Conservation (phyloP, 2,888 invertebrate genomes). For the Dendrolimus pini region DNA sequence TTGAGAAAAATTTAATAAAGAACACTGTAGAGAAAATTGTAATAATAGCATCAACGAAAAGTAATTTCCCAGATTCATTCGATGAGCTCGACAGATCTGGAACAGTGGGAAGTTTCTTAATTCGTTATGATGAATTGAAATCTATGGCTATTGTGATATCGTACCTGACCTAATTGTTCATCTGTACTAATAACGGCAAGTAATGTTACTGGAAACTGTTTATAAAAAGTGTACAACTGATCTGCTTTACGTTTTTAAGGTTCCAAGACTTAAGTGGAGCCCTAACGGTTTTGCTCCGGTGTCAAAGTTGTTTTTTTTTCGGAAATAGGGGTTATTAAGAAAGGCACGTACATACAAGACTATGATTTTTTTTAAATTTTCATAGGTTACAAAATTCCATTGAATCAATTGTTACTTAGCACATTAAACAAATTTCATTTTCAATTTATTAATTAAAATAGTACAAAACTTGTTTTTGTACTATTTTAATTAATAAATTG, state of each 20-base stretch:
- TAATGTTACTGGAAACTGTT: conserved; percentile 7
- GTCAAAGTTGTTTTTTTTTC: too few relatives aligned
- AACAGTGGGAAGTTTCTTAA: conserved; percentile 48
- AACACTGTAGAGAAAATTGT: conserved; percentile 16
- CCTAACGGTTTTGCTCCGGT: too few relatives aligned
- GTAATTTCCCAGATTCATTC: conserved; percentile 60
- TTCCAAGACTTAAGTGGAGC: too few relatives aligned
- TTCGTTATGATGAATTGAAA: conserved; percentile 31
- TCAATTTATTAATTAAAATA: too few relatives aligned
- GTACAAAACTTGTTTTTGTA: too few relatives aligned
- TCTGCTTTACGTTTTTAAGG: background rate
- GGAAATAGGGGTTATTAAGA: too few relatives aligned
- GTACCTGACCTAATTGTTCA: conserved; percentile 46
- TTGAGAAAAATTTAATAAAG: conserved; percentile 43
- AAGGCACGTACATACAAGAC: too few relatives aligned
- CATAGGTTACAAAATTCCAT: too few relatives aligned
- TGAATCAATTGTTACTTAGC: too few relatives aligned
- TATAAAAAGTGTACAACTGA: conserved; percentile 7
- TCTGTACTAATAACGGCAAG: conserved; percentile 4
- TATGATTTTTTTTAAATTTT: too few relatives aligned
- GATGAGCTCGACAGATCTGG: conserved; percentile 47
- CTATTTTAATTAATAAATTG: too few relatives aligned
- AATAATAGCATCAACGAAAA: conserved; percentile 25
- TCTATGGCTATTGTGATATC: conserved; percentile 35
- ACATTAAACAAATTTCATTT: too few relatives aligned